These are phyloP conservation scores for Felis chaus DNA, from an alignment of 2,113 vertebrate species.

Conservation along the genomic window DNA sequence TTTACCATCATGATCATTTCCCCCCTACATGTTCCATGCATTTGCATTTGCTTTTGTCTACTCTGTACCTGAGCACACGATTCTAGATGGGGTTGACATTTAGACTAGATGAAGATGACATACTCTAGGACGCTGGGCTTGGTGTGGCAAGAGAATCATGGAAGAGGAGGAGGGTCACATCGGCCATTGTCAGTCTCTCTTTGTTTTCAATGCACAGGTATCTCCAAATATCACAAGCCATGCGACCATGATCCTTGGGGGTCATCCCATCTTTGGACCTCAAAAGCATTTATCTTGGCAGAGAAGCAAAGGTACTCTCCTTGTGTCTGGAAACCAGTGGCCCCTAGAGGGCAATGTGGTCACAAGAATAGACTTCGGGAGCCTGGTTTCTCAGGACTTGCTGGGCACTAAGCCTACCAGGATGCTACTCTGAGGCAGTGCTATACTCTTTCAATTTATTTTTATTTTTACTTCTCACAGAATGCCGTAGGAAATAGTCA, in stretches of 20 bases:
- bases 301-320: background rate
- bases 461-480: background rate
- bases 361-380: conserved; percentile 25
- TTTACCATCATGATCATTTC: background rate
- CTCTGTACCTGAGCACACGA: background rate
- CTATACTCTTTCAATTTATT: background rate
- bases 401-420: background rate
- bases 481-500: background rate
- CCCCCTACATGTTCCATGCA: background rate
- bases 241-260: background rate
- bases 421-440: background rate
- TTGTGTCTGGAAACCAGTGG: background rate
- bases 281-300: background rate
- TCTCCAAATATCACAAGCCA: background rate
- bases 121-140: background rate
- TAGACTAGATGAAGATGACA: background rate
- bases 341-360: conserved; percentile 72
- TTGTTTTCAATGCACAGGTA: background rate
- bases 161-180: background rate
- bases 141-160: background rate
- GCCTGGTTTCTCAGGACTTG: background rate
- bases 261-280: background rate
- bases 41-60: background rate
- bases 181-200: background rate
- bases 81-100: background rate